A percentile compares a stretch with the other conserved stretches of the same genome.
phyloP scores from a whole-genome alignment of 1,140 invertebrate species.

The Trichonephila clavipes region DNA sequence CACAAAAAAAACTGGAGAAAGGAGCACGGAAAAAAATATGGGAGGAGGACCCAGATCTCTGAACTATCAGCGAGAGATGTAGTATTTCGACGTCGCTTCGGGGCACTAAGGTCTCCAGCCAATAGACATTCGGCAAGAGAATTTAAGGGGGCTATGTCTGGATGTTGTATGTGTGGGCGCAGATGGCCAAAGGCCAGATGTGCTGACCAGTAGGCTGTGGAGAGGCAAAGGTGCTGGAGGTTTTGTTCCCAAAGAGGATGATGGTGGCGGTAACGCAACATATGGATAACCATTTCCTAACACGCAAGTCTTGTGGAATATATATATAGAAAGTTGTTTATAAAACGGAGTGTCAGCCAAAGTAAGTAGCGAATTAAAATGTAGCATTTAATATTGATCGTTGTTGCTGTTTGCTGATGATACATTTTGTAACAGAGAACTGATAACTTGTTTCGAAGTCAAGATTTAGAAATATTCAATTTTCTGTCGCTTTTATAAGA shows the following conservation, averaged over 20 bases:
- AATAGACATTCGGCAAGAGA: slow-evolving; percentile 61
- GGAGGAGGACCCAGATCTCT: slow-evolving; percentile 12
- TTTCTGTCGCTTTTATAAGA: too few species aligned
- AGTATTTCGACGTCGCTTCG: neutral
- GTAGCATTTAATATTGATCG: too few species aligned
- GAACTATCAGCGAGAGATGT: slow-evolving; percentile 33
- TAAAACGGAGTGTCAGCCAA: neutral
- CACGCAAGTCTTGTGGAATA: neutral
- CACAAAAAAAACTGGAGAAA: neutral
- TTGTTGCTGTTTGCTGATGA: too few species aligned
- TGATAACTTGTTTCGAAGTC: too few species aligned
- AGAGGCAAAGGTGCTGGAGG: neutral
- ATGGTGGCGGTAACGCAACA: neutral
- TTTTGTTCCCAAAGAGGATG: neutral
- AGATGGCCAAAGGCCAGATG: slow-evolving; percentile 59
- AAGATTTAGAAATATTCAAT: too few species aligned
- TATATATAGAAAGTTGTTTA: neutral
- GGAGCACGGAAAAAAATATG: slow-evolving; percentile 4
- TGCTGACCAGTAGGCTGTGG: slow-evolving; percentile 37
- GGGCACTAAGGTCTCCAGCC: slow-evolving; percentile 43
- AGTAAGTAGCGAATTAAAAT: neutral
- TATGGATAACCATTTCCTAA: neutral
- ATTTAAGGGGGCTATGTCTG: slow-evolving; percentile 48
- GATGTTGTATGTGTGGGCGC: slow-evolving; percentile 17
- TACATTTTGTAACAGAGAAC: too few species aligned